phyloP scores from a whole-genome alignment of 2,888 invertebrate genomes.

The Agrochola circellaris region DNA sequence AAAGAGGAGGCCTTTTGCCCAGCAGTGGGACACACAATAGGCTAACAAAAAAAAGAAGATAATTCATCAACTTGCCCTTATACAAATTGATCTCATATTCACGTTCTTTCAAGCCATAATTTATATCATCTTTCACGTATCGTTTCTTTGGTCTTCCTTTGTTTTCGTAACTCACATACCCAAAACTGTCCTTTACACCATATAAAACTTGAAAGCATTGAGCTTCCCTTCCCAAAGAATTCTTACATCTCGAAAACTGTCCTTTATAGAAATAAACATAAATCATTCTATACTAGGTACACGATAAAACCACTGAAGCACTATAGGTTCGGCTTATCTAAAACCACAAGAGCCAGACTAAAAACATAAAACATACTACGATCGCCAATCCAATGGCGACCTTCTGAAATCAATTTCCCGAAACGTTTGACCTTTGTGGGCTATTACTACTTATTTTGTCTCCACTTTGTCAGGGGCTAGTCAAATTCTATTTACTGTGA shows the following conservation, averaged over 20 bases:
- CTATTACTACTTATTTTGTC: slow-evolving; percentile 31
- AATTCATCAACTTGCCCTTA: background rate
- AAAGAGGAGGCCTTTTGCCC: background rate
- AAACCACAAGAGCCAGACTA: slow-evolving; percentile 17
- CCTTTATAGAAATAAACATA: background rate
- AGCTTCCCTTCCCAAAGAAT: background rate
- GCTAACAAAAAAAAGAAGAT: background rate
- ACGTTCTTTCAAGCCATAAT: too few species aligned
- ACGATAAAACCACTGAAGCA: slow-evolving; percentile 21
- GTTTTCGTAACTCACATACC: background rate
- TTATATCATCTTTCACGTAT: too few species aligned
- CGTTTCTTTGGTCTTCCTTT: background rate
- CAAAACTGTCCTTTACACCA: background rate
- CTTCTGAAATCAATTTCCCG: slow-evolving; percentile 61
- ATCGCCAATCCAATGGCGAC: slow-evolving; percentile 28
- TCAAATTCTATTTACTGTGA: slow-evolving; percentile 14
- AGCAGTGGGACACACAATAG: too few species aligned
- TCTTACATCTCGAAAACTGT: background rate
- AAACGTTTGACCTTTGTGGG: slow-evolving; percentile 49
- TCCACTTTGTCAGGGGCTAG: background rate
- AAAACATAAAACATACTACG: slow-evolving; percentile 44
- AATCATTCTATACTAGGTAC: background rate
- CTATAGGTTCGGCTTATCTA: slow-evolving; percentile 17
- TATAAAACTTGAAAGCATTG: background rate
- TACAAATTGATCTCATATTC: background rate